Conservation (phyloP, 2,113 vertebrate genomes). For the Poeciliopsis occidentalis region DNA sequence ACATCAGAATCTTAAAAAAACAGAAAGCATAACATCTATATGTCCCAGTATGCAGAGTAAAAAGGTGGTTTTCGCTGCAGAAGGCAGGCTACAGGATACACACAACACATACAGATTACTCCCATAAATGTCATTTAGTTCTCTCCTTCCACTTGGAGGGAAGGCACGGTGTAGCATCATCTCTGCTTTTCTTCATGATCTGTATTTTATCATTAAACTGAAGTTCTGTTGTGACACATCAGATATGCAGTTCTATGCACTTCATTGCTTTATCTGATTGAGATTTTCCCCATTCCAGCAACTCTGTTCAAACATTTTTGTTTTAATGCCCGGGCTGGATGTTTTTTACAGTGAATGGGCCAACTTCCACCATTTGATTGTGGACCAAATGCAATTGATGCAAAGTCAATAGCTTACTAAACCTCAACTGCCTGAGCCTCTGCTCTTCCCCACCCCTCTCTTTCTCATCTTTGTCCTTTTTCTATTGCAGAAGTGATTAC, state of each 20-base stretch:
- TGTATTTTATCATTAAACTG: conserved; percentile 46
- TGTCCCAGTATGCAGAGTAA: conserved; percentile 34
- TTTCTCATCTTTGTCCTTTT: conserved; percentile 32
- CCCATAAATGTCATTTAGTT: conserved; percentile 37
- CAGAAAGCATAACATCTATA: neutral
- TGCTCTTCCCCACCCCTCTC: conserved; percentile 27
- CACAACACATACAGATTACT: conserved; percentile 4
- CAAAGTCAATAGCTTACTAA: conserved; percentile 52
- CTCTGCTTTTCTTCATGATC: conserved; percentile 52
- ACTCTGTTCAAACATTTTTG: neutral
- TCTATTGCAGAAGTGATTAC: conserved; percentile 11
- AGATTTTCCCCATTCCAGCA: neutral
- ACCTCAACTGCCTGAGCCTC: conserved; percentile 30
- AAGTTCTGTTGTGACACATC: neutral
- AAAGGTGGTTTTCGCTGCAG: conserved; percentile 8
- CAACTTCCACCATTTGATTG: conserved; percentile 26
- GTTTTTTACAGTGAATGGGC: conserved; percentile 8
- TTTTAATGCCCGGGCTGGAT: neutral
- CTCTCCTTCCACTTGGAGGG: conserved; percentile 38
- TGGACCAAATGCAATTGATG: conserved; percentile 38
- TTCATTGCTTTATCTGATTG: neutral
- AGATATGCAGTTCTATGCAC: too few relatives aligned
- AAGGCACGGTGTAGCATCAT: conserved; percentile 22
- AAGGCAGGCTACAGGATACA: conserved; percentile 24
- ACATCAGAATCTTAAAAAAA: neutral